These are phyloP conservation scores for Macroramphosus scolopax DNA, from an alignment of 2,797 vertebrate species.

Conservation along the genomic window DNA sequence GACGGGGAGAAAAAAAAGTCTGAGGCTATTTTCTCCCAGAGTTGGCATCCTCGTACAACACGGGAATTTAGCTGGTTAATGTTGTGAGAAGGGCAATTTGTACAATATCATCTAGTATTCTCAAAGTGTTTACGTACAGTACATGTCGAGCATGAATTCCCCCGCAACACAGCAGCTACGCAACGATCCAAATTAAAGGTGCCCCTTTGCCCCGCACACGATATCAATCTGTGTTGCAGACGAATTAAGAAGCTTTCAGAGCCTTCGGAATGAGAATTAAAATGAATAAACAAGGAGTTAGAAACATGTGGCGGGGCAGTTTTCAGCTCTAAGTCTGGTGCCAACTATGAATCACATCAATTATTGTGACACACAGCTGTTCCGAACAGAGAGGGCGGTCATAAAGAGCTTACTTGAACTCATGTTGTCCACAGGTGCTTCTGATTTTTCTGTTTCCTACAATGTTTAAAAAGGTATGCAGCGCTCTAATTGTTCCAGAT, in stretches of 20 bases:
- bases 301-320: conserved; percentile 24
- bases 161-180: no score
- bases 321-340: conserved; percentile 12
- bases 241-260: conserved; percentile 39
- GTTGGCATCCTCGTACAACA: conserved; percentile 50
- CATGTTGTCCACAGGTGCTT: neutral
- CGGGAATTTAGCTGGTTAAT: conserved; percentile 71
- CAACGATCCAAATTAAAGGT: conserved; percentile 38
- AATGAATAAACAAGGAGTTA: conserved; percentile 39
- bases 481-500: conserved; percentile 24
- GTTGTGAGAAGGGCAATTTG: conserved; percentile 76
- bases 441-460: conserved; percentile 1
- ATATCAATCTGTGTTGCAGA: conserved; percentile 53
- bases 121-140: conserved; percentile 51
- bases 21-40: conserved; percentile 58
- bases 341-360: conserved; percentile 38
- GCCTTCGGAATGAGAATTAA: conserved; percentile 36
- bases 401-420: conserved; percentile 8
- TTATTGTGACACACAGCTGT: conserved; percentile 39
- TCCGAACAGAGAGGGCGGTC: conserved; percentile 12
- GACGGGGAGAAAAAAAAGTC: no score
- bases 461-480: conserved; percentile 10
- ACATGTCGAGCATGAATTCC: conserved; percentile 46
- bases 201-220: conserved; percentile 42
- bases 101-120: conserved; percentile 54